Evolutionary conservation across 2,113 vertebrate genomes (phyloP).

Genomic region (Xiphorhynchus elegans): DNA sequence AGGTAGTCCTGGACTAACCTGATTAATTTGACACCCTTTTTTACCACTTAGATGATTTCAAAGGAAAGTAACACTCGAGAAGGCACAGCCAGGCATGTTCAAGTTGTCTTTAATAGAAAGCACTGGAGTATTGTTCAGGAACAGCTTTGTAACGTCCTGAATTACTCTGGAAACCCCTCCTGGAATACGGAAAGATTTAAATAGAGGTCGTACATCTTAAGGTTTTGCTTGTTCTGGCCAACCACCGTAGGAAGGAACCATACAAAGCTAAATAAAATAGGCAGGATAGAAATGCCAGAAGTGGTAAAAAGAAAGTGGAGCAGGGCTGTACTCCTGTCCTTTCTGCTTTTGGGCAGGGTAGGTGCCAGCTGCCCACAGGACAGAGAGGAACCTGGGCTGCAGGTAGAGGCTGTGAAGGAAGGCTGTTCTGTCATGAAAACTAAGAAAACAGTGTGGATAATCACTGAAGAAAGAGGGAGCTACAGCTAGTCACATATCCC

Average conservation of each 20-base stretch:
- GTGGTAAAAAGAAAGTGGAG: neutral
- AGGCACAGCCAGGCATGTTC: neutral
- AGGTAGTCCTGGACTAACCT: neutral
- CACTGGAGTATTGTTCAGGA: rapidly evolving
- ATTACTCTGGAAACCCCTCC: neutral
- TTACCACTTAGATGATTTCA: neutral
- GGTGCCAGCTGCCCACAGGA: neutral
- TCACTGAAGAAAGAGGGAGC: neutral
- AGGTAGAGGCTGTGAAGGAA: neutral
- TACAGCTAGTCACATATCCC: neutral
- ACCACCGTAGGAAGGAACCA: neutral
- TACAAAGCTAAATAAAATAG: neutral
- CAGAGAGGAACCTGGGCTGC: neutral
- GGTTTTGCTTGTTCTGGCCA: neutral
- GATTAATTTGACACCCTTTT: neutral
- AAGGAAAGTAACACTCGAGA: neutral
- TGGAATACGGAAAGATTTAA: neutral
- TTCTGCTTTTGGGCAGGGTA: neutral
- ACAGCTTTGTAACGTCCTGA: neutral
- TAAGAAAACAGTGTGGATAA: neutral
- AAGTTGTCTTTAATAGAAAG: neutral
- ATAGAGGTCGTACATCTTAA: neutral
- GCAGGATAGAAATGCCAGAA: neutral
- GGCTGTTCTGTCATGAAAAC: neutral
- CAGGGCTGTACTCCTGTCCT: neutral